phyloP scores from a whole-genome alignment of 2,113 vertebrate species.

The Urocolius indicus region DNA sequence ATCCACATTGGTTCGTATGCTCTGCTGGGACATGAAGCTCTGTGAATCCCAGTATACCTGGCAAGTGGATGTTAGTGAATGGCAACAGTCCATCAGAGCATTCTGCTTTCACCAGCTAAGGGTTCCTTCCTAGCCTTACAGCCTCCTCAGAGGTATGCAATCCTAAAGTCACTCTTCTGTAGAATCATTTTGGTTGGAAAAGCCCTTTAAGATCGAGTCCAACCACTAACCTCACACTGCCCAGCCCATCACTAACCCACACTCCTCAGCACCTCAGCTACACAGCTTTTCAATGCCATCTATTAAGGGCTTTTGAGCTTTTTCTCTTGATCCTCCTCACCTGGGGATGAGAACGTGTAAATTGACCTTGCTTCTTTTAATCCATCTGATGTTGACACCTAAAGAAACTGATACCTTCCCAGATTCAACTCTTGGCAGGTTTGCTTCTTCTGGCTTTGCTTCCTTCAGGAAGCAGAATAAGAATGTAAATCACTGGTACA shows the following conservation, averaged over 20 bases:
- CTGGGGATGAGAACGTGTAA: background rate
- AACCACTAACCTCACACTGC: no score
- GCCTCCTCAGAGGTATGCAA: background rate
- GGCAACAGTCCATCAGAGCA: background rate
- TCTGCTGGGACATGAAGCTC: background rate
- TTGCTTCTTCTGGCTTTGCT: background rate
- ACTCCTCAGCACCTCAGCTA: no score
- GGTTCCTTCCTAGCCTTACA: background rate
- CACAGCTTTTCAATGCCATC: background rate
- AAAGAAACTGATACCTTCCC: background rate
- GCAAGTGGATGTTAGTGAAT: background rate
- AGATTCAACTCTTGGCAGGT: background rate
- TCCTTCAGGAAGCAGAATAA: background rate
- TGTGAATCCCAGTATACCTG: background rate
- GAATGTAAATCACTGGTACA: background rate
- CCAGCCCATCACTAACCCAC: no score
- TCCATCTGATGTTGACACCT: background rate
- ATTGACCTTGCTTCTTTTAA: background rate
- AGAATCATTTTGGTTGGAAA: no score
- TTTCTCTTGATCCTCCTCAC: background rate
- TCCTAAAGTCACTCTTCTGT: background rate
- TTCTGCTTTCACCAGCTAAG: background rate
- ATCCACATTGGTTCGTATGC: background rate
- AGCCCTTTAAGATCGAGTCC: no score
- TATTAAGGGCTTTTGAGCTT: background rate